These are phyloP conservation scores for Delphinus delphis DNA, from an alignment of 2,113 vertebrate genomes.

Conservation along the genomic window DNA sequence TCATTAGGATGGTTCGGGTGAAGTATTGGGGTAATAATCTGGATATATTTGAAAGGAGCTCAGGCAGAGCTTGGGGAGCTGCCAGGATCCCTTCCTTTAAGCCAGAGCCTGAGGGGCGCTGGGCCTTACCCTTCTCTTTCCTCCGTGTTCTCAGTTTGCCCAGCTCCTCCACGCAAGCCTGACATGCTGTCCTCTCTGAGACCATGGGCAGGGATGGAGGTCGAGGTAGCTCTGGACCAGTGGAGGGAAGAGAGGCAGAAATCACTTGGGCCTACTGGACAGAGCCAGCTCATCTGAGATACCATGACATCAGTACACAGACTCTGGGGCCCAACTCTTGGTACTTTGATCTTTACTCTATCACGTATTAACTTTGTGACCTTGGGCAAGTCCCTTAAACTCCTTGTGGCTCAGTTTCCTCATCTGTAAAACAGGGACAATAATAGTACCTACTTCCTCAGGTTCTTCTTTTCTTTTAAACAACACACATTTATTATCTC, in stretches of 20 bases:
- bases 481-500: too few species aligned
- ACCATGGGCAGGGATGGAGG: background rate
- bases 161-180: background rate
- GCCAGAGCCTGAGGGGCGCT: background rate
- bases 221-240: background rate
- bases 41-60: conserved; percentile 75
- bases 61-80: conserved; percentile 34
- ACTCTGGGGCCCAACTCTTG: background rate
- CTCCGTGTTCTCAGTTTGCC: background rate
- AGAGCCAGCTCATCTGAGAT: background rate
- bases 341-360: background rate
- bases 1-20: conserved; percentile 81
- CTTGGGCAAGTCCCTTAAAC: background rate
- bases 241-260: background rate
- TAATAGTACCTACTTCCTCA: background rate
- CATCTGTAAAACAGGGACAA: background rate
- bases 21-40: conserved; percentile 78
- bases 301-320: background rate
- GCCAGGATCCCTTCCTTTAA: background rate
- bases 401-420: background rate
- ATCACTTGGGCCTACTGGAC: background rate
- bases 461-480: background rate
- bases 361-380: background rate
- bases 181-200: background rate
- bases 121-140: background rate